Conservation (phyloP, 2,888 invertebrate species). For the Cecidostiba fungosa region DNA sequence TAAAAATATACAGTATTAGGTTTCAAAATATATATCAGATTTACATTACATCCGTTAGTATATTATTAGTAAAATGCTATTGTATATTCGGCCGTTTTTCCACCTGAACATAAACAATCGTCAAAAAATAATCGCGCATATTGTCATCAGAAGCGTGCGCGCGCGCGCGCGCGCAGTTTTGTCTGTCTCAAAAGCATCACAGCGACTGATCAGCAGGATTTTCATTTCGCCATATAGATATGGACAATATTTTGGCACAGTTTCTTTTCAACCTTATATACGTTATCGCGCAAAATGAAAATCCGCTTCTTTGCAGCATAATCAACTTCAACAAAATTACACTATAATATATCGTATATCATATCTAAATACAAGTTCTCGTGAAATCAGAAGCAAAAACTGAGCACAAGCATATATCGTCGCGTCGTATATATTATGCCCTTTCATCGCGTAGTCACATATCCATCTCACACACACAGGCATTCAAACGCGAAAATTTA, state of each 20-base stretch:
- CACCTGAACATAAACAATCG: neutral
- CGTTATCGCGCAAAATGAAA: neutral
- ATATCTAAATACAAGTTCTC: no score
- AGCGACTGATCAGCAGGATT: neutral
- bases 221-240: neutral
- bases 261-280: neutral
- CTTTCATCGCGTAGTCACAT: constrained; percentile 47
- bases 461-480: neutral
- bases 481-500: neutral
- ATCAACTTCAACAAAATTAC: neutral
- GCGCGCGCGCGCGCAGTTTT: no score
- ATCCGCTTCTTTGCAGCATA: neutral
- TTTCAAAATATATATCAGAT: constrained; percentile 31
- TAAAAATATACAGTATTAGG: constrained; percentile 44
- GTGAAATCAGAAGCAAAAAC: neutral
- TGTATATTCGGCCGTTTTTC: constrained; percentile 2
- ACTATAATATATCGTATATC: no score
- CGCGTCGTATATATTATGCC: neutral
- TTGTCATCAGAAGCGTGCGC: neutral
- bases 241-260: neutral
- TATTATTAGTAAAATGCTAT: neutral
- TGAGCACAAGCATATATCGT: neutral
- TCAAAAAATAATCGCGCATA: constrained; percentile 5
- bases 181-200: no score
- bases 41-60: neutral